phyloP scores from a whole-genome alignment of 2,888 invertebrate genomes.

The Anaspis maculata region DNA sequence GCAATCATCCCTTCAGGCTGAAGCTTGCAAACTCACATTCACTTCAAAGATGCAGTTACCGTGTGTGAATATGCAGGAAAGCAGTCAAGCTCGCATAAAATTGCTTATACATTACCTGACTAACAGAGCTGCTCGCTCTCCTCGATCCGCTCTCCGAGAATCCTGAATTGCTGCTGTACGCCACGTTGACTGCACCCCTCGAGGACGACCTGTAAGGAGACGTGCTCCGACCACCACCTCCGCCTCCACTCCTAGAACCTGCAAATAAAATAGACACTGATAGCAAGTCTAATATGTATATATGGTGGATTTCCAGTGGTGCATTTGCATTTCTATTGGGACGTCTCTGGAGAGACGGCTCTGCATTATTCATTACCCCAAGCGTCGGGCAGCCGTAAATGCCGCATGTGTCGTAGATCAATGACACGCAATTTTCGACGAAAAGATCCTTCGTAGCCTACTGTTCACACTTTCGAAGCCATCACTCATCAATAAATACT shows the following conservation, averaged over 20 bases:
- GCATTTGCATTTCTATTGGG: constrained; percentile 6
- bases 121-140: constrained; percentile 64
- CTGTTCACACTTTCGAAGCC: too few species aligned
- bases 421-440: too few species aligned
- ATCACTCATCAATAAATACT: too few species aligned
- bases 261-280: constrained; percentile 12
- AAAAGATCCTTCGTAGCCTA: too few species aligned
- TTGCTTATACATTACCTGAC: constrained; percentile 48
- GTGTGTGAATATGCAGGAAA: constrained; percentile 1
- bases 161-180: constrained; percentile 42
- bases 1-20: too few species aligned
- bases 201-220: constrained; percentile 55
- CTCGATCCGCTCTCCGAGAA: constrained; percentile 54
- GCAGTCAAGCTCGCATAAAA: constrained; percentile 9
- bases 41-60: too few species aligned
- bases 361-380: constrained; percentile 9
- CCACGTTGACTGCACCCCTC: constrained; percentile 42
- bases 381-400: too few species aligned
- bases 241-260: constrained; percentile 28
- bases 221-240: constrained; percentile 43
- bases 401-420: too few species aligned
- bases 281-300: constrained; percentile 2
- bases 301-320: too few species aligned
- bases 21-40: too few species aligned
- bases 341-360: neutral